Percentiles rank a stretch among this genome's conserved stretches.
Conservation (phyloP, 2,888 invertebrate species). For the Heliconius erato region DNA sequence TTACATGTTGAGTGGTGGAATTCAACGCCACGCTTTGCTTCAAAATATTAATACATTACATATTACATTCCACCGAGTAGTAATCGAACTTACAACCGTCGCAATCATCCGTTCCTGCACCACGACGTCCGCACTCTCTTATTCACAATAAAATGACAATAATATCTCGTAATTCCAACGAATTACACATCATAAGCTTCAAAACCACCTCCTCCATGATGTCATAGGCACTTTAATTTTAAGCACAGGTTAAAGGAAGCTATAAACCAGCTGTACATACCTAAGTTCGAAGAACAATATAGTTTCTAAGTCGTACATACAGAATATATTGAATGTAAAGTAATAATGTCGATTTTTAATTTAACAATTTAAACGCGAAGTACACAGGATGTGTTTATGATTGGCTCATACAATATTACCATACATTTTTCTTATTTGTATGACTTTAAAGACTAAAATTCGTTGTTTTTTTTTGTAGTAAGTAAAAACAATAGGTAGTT, state of each 20-base stretch:
- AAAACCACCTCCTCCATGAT: not conserved
- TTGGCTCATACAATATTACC: not conserved
- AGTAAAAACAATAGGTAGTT: not conserved
- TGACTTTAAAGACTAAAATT: not conserved
- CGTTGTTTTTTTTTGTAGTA: not conserved
- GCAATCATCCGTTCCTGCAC: too few relatives aligned
- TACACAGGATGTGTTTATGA: constrained; percentile 21
- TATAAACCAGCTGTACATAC: not conserved
- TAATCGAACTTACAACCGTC: too few relatives aligned
- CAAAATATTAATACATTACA: too few relatives aligned
- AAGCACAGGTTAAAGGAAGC: not conserved
- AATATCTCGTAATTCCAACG: not conserved
- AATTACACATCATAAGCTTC: not conserved
- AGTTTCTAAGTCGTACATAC: not conserved
- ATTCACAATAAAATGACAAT: too few relatives aligned
- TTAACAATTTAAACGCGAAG: constrained; percentile 30
- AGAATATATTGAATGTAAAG: not conserved
- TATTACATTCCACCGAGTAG: too few relatives aligned
- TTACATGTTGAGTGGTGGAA: too few relatives aligned
- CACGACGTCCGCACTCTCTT: too few relatives aligned
- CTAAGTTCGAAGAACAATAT: constrained; percentile 1
- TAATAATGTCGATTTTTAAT: constrained; percentile 28
- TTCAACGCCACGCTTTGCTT: too few relatives aligned
- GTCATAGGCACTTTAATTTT: not conserved
- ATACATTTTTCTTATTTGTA: not conserved